These are phyloP conservation scores for Caenorhabditis sp. DNA, from an alignment of 2,888 invertebrate genomes.

Conservation along the genomic window DNA sequence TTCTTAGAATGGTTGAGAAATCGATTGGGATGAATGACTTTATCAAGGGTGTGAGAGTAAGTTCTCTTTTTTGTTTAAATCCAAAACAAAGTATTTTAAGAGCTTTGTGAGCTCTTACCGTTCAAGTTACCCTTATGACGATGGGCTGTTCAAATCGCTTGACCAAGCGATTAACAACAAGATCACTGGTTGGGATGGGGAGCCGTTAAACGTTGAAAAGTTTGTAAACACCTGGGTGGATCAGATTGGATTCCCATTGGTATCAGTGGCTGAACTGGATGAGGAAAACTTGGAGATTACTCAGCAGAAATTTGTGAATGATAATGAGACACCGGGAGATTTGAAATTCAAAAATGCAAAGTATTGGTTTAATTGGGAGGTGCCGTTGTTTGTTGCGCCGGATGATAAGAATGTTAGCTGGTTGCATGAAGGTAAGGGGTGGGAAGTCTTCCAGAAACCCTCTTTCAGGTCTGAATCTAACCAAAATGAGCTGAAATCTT, in stretches of 20 bases:
- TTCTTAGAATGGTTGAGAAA: slow-evolving; percentile 65
- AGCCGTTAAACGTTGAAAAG: slow-evolving; percentile 65
- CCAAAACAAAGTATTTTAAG: slow-evolving; percentile 13
- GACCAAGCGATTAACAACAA: slow-evolving; percentile 23
- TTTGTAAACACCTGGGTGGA: slow-evolving; percentile 85
- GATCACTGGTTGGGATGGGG: slow-evolving; percentile 48
- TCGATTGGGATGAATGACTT: slow-evolving; percentile 65
- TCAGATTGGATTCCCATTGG: slow-evolving; percentile 73
- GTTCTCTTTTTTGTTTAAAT: too few species aligned
- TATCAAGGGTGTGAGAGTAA: slow-evolving; percentile 63
- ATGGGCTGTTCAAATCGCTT: slow-evolving; percentile 35
- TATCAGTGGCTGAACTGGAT: slow-evolving; percentile 60
- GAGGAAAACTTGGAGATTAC: slow-evolving; percentile 54
- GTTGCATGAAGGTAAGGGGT: slow-evolving; percentile 54
- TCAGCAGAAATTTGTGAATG: slow-evolving; percentile 63
- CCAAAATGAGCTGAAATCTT: too few species aligned
- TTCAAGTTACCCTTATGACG: slow-evolving; percentile 30
- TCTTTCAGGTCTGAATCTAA: too few species aligned
- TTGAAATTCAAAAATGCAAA: slow-evolving; percentile 59
- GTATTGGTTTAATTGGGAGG: slow-evolving; percentile 68
- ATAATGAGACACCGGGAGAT: slow-evolving; percentile 52
- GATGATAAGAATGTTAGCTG: slow-evolving; percentile 53
- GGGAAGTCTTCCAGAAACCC: too few species aligned
- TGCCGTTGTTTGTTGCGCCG: slow-evolving; percentile 62
- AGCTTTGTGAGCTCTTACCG: slow-evolving; percentile 36